A percentile compares a stretch with the other conserved stretches of the same genome.
Evolutionary conservation across 2,888 invertebrate species (phyloP).

Genomic region (Erynnis tages): DNA sequence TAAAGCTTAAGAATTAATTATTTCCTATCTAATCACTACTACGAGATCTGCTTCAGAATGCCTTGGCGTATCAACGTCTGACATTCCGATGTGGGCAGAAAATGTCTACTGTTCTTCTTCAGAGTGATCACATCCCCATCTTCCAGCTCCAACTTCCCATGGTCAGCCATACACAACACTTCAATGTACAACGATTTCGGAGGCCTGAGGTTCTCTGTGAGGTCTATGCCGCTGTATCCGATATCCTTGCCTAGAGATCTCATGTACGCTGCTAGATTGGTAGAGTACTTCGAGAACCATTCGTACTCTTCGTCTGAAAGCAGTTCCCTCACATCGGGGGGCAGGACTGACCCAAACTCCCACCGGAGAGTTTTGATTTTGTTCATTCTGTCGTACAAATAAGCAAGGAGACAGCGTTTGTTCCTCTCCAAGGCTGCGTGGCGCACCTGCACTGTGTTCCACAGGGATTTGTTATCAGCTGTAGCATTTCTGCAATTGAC

Average conservation of each 20-base stretch:
- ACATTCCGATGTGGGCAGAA: constrained; percentile 92
- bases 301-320: constrained; percentile 90
- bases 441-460: constrained; percentile 90
- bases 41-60: constrained; percentile 88
- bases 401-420: constrained; percentile 93
- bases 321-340: constrained; percentile 89
- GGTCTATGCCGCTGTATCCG: constrained; percentile 87
- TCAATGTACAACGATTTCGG: constrained; percentile 96
- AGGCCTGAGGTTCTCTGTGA: constrained; percentile 93
- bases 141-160: constrained; percentile 96
- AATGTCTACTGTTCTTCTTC: constrained; percentile 95
- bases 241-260: constrained; percentile 89
- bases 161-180: constrained; percentile 94
- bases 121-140: constrained; percentile 95
- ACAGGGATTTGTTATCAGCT: constrained; percentile 80
- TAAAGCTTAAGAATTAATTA: not conserved
- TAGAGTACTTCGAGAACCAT: constrained; percentile 95
- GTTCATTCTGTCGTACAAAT: constrained; percentile 90
- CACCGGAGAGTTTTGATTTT: constrained; percentile 94
- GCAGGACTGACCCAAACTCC: constrained; percentile 97
- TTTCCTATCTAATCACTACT: constrained; percentile 24
- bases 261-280: constrained; percentile 94
- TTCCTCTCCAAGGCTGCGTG: constrained; percentile 94
- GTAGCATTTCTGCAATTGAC: constrained; percentile 67
- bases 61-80: constrained; percentile 95